Percentiles rank a stretch among this genome's conserved stretches.
Evolutionary conservation across 2,888 invertebrate genomes (phyloP).

Genomic region (Drosophila anomalipes): DNA sequence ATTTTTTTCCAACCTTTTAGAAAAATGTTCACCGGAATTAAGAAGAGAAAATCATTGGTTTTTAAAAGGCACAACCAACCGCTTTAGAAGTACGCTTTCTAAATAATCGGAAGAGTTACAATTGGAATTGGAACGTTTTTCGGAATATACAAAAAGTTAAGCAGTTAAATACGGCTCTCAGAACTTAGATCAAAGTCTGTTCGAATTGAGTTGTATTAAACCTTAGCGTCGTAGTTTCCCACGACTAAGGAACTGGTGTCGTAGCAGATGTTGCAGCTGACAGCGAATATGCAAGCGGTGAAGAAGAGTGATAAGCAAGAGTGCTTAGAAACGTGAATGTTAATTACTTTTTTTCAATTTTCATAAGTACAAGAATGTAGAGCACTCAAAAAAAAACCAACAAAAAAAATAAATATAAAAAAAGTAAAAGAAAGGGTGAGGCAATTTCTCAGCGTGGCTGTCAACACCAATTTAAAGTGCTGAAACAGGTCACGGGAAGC

Average conservation of each 20-base stretch:
- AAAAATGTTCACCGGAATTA: background rate
- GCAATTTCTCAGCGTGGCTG: conserved; percentile 83
- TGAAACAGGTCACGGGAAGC: conserved; percentile 48
- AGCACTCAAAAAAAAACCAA: conserved; percentile 40
- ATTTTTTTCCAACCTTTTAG: background rate
- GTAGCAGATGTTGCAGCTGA: conserved; percentile 41
- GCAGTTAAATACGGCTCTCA: background rate
- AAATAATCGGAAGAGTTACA: background rate
- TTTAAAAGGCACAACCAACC: background rate
- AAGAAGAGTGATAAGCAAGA: conserved; percentile 50
- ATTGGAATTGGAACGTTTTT: background rate
- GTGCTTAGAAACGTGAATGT: conserved; percentile 62
- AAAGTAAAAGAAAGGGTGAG: conserved; percentile 35
- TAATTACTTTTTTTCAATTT: conserved; percentile 68
- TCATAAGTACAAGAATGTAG: conserved; percentile 49
- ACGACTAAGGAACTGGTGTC: conserved; percentile 45
- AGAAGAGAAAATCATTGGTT: background rate
- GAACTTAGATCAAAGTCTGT: background rate
- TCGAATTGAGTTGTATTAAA: conserved; percentile 48
- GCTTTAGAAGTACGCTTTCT: background rate
- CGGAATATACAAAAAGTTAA: background rate
- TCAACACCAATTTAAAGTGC: conserved; percentile 84
- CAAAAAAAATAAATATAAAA: background rate
- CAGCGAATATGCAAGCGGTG: conserved; percentile 27
- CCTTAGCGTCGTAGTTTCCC: conserved; percentile 59